Conservation (phyloP, 2,888 invertebrate genomes). For the Crocallis elinguaria region DNA sequence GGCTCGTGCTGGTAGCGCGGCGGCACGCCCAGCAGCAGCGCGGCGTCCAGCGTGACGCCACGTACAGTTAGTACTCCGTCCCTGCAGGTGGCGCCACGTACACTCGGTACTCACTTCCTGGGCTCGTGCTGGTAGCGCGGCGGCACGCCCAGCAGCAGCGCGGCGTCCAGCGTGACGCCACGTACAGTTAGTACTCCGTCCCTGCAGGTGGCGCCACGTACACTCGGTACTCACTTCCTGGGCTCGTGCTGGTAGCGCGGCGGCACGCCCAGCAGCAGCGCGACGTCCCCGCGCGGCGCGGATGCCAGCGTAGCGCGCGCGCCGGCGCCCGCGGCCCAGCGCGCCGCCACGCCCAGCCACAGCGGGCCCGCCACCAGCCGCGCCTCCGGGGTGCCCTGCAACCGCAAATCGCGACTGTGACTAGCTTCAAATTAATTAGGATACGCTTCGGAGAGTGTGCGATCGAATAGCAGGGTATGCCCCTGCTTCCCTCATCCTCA, state of each 20-base stretch:
- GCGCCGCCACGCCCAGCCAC: constrained; percentile 74
- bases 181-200: too few relatives aligned
- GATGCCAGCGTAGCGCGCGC: constrained; percentile 56
- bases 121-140: constrained; percentile 64
- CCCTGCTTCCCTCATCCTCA: too few relatives aligned
- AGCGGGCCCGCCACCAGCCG: constrained; percentile 56
- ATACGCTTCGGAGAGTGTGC: too few relatives aligned
- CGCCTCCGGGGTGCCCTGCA: constrained; percentile 62
- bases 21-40: constrained; percentile 68
- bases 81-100: too few relatives aligned
- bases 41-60: too few relatives aligned
- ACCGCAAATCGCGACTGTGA: not conserved
- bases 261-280: constrained; percentile 68
- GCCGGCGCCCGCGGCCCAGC: constrained; percentile 60
- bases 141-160: constrained; percentile 68
- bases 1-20: constrained; percentile 64
- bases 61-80: too few relatives aligned
- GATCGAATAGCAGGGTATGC: too few relatives aligned
- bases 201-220: too few relatives aligned
- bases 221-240: constrained; percentile 56
- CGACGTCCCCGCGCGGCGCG: constrained; percentile 35
- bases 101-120: constrained; percentile 56
- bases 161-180: too few relatives aligned
- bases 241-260: constrained; percentile 66
- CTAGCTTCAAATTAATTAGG: too few relatives aligned